A percentile compares a stretch with the other conserved stretches of the same genome.
phyloP scores from a whole-genome alignment of 2,113 vertebrate species.

The Sorex araneus region DNA sequence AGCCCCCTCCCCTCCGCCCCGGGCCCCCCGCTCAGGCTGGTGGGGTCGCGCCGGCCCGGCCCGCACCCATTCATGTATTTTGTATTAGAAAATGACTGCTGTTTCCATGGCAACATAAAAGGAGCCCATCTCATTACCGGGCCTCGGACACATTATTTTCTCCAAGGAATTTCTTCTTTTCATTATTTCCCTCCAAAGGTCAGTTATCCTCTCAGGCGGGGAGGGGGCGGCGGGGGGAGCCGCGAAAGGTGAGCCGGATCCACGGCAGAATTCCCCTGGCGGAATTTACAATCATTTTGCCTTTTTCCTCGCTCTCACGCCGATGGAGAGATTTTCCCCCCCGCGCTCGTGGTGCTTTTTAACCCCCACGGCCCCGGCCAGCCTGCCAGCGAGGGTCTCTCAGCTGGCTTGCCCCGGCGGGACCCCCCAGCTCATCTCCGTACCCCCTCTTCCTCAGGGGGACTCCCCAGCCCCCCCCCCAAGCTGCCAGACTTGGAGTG shows the following conservation, averaged over 20 bases:
- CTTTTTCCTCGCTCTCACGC: slow-evolving; percentile 89
- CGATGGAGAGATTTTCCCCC: slow-evolving; percentile 86
- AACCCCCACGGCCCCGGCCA: slow-evolving; percentile 86
- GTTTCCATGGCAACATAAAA: slow-evolving; percentile 93
- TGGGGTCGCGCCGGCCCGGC: slow-evolving; percentile 82
- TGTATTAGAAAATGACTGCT: slow-evolving; percentile 91
- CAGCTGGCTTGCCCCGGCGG: accelerated
- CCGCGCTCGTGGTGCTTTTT: slow-evolving; percentile 85
- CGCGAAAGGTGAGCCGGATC: slow-evolving; percentile 96
- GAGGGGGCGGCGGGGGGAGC: slow-evolving; percentile 91
- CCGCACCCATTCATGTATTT: slow-evolving; percentile 91
- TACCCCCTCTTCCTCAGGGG: neutral
- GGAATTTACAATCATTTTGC: slow-evolving; percentile 96
- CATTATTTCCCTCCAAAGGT: slow-evolving; percentile 98
- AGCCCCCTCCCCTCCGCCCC: slow-evolving; percentile 67
- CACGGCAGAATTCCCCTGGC: slow-evolving; percentile 92
- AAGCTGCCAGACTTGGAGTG: no score
- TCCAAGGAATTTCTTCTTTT: slow-evolving; percentile 95
- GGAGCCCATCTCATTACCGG: slow-evolving; percentile 94
- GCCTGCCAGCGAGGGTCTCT: accelerated
- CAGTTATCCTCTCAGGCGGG: slow-evolving; percentile 97
- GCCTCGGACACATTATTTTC: slow-evolving; percentile 93
- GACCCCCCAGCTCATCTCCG: neutral
- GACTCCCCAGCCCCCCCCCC: no score
- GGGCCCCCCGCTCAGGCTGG: slow-evolving; percentile 65